Evolutionary conservation across 2,888 invertebrate species (phyloP), one percentile per base, ranked within the genome.

Genomic region (Sarcophaga variegata): DNA sequence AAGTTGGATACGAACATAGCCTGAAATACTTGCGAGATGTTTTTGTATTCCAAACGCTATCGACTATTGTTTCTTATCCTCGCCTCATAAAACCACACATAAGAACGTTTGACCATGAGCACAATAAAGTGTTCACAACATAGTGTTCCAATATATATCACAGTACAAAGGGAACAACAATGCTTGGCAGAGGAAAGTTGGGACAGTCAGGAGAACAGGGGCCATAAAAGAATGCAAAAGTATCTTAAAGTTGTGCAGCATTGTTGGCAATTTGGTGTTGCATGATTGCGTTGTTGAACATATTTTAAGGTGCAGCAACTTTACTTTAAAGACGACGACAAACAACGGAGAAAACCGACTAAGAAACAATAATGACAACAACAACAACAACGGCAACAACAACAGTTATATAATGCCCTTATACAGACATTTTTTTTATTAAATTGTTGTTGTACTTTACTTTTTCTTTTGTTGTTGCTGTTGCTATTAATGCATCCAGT

Each of bases 221-320:
- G 17, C 6, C 22, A 17, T 1, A 54, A 70, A 25, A 17, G 37
- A 49, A 72, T 37, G 27, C 63, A 79, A 49, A 72, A 70, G 66
- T 82, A 79, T 67, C 78, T 79, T 79, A 78, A 85, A 69, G 62
- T 71, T n/a, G 69, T 45, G n/a, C 49, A 14, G n/a, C 20, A 14
- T n/a, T 75, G 49, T 62, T 69, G 12, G 71, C 64, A 27, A 63
- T 22, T 69, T 37, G 69, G 8, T 62, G 72, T 59, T 82, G 64
- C 49, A 37, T 74, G 79, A 70, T 78, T 60, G 69, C 81, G 67
- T 62, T 47, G 81, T 63, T 81, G 72, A 71, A 81, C 80, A 81
- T 47, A 78, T 83, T 83, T 86, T 86, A 83, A 86, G 86, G 86
- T 83, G 83, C 83, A 86, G 86, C 83, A 76, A 76, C 76, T 81